Evolutionary conservation across 2,113 vertebrate species (phyloP), one percentile per base, ranked within the genome.

Genomic region (Ameiurus melas): DNA sequence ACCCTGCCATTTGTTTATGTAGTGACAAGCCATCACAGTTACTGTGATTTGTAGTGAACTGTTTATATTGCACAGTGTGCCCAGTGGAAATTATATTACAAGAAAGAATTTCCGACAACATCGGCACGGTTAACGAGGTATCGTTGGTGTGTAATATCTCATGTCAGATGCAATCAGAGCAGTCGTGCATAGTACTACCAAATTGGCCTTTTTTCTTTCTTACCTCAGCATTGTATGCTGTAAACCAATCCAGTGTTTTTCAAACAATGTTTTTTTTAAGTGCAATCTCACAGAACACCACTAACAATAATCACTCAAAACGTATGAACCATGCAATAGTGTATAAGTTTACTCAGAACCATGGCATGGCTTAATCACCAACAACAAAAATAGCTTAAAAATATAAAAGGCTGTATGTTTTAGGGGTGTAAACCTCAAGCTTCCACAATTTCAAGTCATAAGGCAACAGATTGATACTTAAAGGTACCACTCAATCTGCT

Each of bases 11-110:
- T 89, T 80, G n/a, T 90, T 92, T 89, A 90, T 92, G 58, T 85
- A 68, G 91, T 93, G 73, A 91, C 93, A 94, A 93, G 93, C 85
- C 81, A 57, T 33, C 68, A 33, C 90, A 87, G 90, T 92, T 93
- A 81, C 87, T 86, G 78, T 85, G 36, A 43, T 91, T 92, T 92
- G 86, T 92, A 89, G 93, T 85, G 91, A 36, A 51, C 70, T 62
- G 85, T 87, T 89, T 90, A 90, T 70, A 30, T 81, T 66, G 47
- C 53, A 53, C n/a, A 78, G 25, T 86, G 43, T 66, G 47, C 53
- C 60, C n/a, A 78, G 30, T 86, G 43, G 75, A 60, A 68, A 87
- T 82, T 33, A 53, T 36, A 75, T 84, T 70, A 62, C 81, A 55
- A 17, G 16, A 58, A n/a, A 60, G 51, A 30, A 86, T 51, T 79